These are phyloP conservation scores for Calliopsis andreniformis DNA, from an alignment of 1,140 invertebrate species.

Conservation along the genomic window DNA sequence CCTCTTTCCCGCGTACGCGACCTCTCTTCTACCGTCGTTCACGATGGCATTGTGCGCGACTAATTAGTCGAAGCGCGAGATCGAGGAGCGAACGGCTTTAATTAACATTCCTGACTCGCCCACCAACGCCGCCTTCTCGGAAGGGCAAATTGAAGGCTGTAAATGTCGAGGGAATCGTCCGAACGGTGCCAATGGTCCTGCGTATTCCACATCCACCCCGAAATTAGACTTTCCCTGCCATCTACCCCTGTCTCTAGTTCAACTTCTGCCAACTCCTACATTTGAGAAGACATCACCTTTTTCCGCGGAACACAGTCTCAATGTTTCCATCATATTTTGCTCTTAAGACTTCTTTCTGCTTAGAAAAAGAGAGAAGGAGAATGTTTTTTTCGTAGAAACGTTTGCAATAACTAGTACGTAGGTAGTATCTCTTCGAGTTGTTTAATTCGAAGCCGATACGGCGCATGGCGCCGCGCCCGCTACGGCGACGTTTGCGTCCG, in stretches of 20 bases:
- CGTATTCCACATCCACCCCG: conserved; percentile 40
- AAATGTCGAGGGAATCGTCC: conserved; percentile 74
- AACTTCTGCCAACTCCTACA: too few relatives aligned
- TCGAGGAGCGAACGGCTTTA: conserved; percentile 80
- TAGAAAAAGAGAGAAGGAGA: too few relatives aligned
- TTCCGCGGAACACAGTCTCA: too few relatives aligned
- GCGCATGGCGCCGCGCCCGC: background rate
- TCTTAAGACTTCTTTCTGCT: too few relatives aligned
- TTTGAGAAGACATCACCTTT: too few relatives aligned
- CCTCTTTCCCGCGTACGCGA: conserved; percentile 46
- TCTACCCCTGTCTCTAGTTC: conserved; percentile 9
- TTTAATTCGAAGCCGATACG: too few relatives aligned
- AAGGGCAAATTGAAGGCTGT: conserved; percentile 79
- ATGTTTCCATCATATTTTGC: too few relatives aligned
- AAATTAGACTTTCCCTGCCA: conserved; percentile 55
- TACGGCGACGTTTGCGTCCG: background rate
- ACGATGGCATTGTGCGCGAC: conserved; percentile 77
- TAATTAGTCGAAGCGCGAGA: conserved; percentile 81
- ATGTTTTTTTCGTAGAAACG: too few relatives aligned
- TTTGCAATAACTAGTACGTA: too few relatives aligned
- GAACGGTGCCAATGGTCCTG: conserved; percentile 57
- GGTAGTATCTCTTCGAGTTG: too few relatives aligned
- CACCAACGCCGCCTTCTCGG: conserved; percentile 72
- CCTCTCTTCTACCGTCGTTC: conserved; percentile 61
- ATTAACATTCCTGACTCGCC: conserved; percentile 80